Conservation (phyloP, 2,888 invertebrate genomes). For the Clanis bilineata region DNA sequence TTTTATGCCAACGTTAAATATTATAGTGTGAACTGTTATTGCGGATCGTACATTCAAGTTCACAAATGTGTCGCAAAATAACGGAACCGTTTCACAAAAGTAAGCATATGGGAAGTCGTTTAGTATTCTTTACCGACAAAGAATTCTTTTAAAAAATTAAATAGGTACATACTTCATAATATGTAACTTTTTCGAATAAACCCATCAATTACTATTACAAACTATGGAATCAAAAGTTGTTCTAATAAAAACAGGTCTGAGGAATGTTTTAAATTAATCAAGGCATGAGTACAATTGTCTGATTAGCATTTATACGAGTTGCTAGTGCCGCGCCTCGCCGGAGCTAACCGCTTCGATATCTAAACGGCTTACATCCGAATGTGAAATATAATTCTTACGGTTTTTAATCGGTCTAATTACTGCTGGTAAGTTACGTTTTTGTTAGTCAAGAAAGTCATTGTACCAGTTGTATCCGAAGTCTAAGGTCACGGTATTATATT, state of each 20-base stretch:
- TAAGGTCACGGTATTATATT: no score
- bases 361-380: conserved; percentile 40
- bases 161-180: no score
- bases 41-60: conserved; percentile 26
- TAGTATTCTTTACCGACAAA: background rate
- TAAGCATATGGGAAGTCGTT: background rate
- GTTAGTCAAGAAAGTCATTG: background rate
- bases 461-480: background rate
- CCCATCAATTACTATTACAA: background rate
- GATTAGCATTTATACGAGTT: conserved; percentile 70
- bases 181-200: background rate
- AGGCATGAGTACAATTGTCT: conserved; percentile 61
- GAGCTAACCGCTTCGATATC: conserved; percentile 56
- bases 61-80: conserved; percentile 13
- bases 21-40: conserved; percentile 27
- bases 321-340: conserved; percentile 47
- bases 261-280: conserved; percentile 69
- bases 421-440: background rate
- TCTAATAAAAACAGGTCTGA: conserved; percentile 27
- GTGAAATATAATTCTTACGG: background rate
- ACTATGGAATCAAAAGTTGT: conserved; percentile 36
- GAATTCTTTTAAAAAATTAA: background rate
- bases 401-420: background rate
- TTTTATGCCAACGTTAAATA: conserved; percentile 53
- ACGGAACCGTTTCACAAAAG: background rate